A percentile compares a stretch with the other conserved stretches of the same genome.
Conservation (phyloP, 2,113 vertebrate genomes). For the Burhinus bistriatus region DNA sequence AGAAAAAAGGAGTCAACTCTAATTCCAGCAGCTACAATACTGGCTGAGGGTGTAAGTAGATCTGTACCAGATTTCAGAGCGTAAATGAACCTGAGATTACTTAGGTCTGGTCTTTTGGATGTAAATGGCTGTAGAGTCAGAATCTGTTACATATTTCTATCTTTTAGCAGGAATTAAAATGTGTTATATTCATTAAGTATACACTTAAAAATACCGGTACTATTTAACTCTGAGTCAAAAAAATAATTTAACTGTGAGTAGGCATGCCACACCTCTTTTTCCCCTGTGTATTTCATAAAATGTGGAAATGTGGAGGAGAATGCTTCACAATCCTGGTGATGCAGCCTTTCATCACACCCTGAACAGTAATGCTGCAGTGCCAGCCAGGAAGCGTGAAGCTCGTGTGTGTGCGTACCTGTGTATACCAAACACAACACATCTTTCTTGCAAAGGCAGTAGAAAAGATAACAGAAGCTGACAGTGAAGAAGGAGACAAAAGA, state of each 20-base stretch:
- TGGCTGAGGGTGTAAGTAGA: neutral
- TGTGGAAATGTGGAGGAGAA: neutral
- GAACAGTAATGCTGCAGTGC: neutral
- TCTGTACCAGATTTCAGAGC: neutral
- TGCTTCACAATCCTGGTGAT: neutral
- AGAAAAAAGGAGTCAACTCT: neutral
- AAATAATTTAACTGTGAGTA: neutral
- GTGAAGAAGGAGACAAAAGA: neutral
- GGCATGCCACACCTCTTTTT: neutral
- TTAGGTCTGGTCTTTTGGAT: neutral
- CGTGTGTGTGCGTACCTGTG: fast-evolving
- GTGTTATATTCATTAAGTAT: neutral
- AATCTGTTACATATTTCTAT: neutral
- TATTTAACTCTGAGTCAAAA: neutral
- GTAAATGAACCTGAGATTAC: neutral
- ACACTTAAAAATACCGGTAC: neutral
- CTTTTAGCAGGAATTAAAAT: neutral
- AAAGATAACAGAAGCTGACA: neutral
- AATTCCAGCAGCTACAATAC: neutral
- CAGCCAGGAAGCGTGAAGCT: neutral
- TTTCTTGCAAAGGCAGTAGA: neutral
- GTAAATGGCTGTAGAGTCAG: neutral
- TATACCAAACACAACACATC: neutral
- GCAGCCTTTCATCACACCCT: neutral
- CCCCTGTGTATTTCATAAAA: neutral